Evolutionary conservation across 2,888 invertebrate genomes (phyloP), one percentile per base, ranked within the genome.

Genomic region (Acanthosepion esculentum): DNA sequence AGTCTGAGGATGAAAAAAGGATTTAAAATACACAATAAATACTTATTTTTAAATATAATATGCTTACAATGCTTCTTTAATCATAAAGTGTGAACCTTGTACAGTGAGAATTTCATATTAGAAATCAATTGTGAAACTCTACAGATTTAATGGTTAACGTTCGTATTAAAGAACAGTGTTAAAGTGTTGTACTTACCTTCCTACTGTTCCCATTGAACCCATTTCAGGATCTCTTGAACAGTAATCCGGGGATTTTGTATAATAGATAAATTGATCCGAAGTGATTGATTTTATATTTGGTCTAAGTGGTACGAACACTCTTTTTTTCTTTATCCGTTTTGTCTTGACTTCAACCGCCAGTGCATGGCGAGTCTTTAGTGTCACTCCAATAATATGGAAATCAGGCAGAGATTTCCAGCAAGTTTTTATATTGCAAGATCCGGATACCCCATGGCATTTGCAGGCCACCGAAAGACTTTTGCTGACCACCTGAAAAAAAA

Each of bases 401-500:
- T 97, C 96, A 10, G 98, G 98, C 96, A 98, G 97, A 3, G 98
- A 98, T 96, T 98, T 98, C 98, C 98, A 98, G 97, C 98, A 98
- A 91, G 98, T 98, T 97, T 98, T 98, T 96, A 98, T 98, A 96
- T 98, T 98, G 97, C 98, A 98, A 94, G 98, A 98, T 0, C 98
- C 98, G 29, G 98, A 98, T 95, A 98, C 98, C 91, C 98, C 98
- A 97, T 98, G 98, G 96, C 98, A 98, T 97, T 98, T 98, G 98
- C 98, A 98, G 97, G 98, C 98, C 96, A 98, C 98, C 93, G 97
- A 97, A 95, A 98, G 96, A 95, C 98, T 98, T 95, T 98, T 98
- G 93, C 98, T 98, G 95, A 98, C 98, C 95, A 98, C 98, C 98
- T 98, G 96, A 41, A 96, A 95, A 48, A 95, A 29, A 94, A 94